phyloP scores from a whole-genome alignment of 2,888 invertebrate species.

The Trichogramma dendrolimi region DNA sequence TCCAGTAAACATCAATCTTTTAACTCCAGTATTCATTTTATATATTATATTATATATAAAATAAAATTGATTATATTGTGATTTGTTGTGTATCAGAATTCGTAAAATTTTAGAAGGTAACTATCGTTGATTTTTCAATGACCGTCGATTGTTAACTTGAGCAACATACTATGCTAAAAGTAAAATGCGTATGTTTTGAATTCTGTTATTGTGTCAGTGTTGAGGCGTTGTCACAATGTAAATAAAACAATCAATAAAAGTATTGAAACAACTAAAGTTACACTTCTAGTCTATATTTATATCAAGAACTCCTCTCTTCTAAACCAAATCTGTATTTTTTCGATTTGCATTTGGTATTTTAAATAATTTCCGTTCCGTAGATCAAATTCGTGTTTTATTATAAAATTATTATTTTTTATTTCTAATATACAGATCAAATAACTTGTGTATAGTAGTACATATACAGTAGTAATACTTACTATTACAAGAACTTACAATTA shows the following conservation, averaged over 20 bases:
- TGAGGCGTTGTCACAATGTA: slow-evolving; percentile 40
- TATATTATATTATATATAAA: slow-evolving; percentile 2
- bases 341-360: too few relatives aligned
- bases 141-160: slow-evolving; percentile 12
- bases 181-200: slow-evolving; percentile 18
- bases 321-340: not conserved
- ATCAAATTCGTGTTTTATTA: slow-evolving; percentile 35
- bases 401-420: slow-evolving; percentile 35
- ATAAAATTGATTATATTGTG: slow-evolving; percentile 13
- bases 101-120: slow-evolving; percentile 23
- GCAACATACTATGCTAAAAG: slow-evolving; percentile 17
- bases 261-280: slow-evolving; percentile 27
- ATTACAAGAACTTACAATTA: slow-evolving; percentile 28
- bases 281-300: not conserved
- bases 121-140: slow-evolving; percentile 17
- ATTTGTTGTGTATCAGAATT: too few relatives aligned
- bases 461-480: slow-evolving; percentile 28
- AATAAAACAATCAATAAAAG: slow-evolving; percentile 43
- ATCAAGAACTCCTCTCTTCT: not conserved
- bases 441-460: slow-evolving; percentile 29
- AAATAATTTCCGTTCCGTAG: slow-evolving; percentile 1
- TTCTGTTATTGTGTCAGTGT: slow-evolving; percentile 19
- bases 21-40: slow-evolving; percentile 34
- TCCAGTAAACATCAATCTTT: slow-evolving; percentile 25
- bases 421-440: slow-evolving; percentile 35